These are phyloP conservation scores for Eilema sororculum DNA, from an alignment of 2,888 invertebrate genomes.

Conservation along the genomic window DNA sequence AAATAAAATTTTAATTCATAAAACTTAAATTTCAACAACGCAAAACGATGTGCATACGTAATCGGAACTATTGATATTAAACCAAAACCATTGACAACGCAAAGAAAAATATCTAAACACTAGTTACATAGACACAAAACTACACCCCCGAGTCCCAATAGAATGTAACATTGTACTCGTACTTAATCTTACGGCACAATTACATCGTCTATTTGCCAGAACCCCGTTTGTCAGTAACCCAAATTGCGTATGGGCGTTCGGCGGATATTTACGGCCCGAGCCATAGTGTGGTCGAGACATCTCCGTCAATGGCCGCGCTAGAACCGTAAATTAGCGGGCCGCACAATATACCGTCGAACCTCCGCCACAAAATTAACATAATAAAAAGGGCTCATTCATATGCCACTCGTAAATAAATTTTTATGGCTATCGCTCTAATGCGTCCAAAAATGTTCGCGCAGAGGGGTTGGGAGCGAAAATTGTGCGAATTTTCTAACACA, in stretches of 20 bases:
- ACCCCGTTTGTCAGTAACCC: conserved; percentile 47
- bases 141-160: conserved; percentile 33
- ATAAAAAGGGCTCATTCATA: conserved; percentile 83
- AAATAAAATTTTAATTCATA: too few species aligned
- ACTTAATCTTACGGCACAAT: conserved; percentile 49
- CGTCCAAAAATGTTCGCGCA: conserved; percentile 75
- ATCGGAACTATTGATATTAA: too few species aligned
- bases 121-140: conserved; percentile 16
- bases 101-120: neutral
- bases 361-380: conserved; percentile 79
- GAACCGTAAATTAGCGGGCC: conserved; percentile 73
- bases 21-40: too few species aligned
- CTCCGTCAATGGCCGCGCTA: conserved; percentile 47
- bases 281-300: conserved; percentile 42
- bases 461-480: conserved; percentile 45
- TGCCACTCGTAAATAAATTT: conserved; percentile 80
- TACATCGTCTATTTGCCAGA: conserved; percentile 42
- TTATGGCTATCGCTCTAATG: conserved; percentile 82
- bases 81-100: too few species aligned
- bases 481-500: conserved; percentile 57
- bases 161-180: conserved; percentile 18
- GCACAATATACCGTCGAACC: conserved; percentile 59
- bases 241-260: conserved; percentile 47
- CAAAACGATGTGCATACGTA: too few species aligned
- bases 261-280: conserved; percentile 44